Evolutionary conservation across 2,113 vertebrate genomes (phyloP).

Genomic region (Erpornis zantholeuca): DNA sequence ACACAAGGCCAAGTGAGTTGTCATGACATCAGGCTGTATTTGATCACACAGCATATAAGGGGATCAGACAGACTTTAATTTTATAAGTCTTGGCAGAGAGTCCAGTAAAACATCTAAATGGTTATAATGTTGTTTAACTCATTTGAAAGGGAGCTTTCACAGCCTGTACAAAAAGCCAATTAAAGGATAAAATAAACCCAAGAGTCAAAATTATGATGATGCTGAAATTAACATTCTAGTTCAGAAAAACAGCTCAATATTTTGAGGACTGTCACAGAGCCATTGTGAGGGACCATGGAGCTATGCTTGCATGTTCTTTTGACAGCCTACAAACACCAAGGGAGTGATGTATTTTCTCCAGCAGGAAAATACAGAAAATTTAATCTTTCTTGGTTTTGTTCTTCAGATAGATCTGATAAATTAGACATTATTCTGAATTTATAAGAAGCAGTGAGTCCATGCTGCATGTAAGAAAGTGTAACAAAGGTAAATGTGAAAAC

Average conservation of each 20-base stretch:
- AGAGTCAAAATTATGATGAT: neutral
- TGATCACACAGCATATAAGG: neutral
- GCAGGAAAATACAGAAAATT: neutral
- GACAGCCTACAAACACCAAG: neutral
- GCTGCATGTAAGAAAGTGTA: neutral
- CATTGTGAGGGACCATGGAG: neutral
- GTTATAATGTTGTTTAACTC: neutral
- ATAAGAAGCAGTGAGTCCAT: neutral
- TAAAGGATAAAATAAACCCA: neutral
- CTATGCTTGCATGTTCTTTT: neutral
- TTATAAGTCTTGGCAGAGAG: neutral
- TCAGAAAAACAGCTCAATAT: neutral
- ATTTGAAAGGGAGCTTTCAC: neutral
- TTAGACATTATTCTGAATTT: neutral
- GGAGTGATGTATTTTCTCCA: neutral
- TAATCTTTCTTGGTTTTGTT: neutral
- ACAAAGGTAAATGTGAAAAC: neutral
- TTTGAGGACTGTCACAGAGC: neutral
- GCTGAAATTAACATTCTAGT: neutral
- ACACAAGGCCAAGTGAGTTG: neutral
- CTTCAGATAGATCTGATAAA: neutral
- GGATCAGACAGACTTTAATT: neutral
- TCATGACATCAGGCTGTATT: neutral
- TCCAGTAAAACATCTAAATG: neutral
- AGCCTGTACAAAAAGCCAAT: neutral